Percentiles rank a stretch among this genome's conserved stretches.
These are phyloP conservation scores for Ceyx margarethae DNA, from an alignment of 2,113 vertebrate genomes.

Conservation along the genomic window DNA sequence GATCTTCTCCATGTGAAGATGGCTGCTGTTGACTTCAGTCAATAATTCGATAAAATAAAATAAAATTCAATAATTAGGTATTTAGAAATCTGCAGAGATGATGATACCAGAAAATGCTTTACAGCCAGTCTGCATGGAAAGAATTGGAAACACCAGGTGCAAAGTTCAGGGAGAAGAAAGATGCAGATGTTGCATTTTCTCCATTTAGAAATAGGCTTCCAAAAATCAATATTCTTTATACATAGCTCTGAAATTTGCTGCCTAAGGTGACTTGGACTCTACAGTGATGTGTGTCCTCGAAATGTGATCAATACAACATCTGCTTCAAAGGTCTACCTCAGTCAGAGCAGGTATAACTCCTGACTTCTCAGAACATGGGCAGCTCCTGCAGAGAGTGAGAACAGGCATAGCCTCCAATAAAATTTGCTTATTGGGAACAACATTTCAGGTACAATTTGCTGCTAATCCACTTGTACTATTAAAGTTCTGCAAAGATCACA, in stretches of 20 bases:
- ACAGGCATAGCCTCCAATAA: neutral
- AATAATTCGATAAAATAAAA: no score
- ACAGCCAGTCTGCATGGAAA: neutral
- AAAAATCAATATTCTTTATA: slow-evolving; percentile 60
- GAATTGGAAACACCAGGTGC: slow-evolving; percentile 31
- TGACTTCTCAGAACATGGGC: neutral
- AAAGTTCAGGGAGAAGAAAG: slow-evolving; percentile 29
- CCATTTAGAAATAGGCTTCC: slow-evolving; percentile 19
- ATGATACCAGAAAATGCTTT: neutral
- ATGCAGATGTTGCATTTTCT: slow-evolving; percentile 41
- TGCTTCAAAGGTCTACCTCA: neutral
- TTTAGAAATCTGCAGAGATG: neutral
- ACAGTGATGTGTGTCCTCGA: slow-evolving; percentile 24
- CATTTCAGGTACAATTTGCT: neutral
- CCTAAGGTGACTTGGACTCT: slow-evolving; percentile 45
- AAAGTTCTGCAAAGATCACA: neutral
- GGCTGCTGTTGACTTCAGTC: neutral
- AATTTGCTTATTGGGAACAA: slow-evolving; percentile 8
- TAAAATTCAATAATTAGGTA: neutral
- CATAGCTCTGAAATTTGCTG: slow-evolving; percentile 48
- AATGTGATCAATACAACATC: slow-evolving; percentile 50
- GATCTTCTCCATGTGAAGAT: neutral
- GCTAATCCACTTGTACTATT: neutral
- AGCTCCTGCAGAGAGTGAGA: neutral
- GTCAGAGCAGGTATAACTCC: neutral